Base-by-base conservation (phyloP, 2,888 invertebrate genomes). In the Ennomos quercinarius region DNA sequence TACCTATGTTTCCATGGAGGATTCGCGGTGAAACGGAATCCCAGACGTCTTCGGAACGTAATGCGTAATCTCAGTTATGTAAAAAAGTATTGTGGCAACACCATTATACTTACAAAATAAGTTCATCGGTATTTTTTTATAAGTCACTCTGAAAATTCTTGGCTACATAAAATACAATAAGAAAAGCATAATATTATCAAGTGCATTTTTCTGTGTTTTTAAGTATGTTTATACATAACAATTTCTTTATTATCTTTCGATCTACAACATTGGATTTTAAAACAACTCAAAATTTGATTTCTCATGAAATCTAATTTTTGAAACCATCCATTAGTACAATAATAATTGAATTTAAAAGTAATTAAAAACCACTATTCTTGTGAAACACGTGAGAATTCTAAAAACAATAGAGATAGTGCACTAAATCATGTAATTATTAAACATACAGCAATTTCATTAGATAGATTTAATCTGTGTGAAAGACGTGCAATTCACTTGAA, bases 341-440 rank as follows among this genome's bases (percentile, higher is more conserved):
- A 51, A 53, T 65, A 54, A 68, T 66, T 66, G 64, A 63, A 64
- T 63, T 49, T 49, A 10, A 44, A 55, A 61, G 57, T 48, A 63
- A 66, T 68, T 68, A 64, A 47, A 52, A 57, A 47, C 46, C 52
- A 48, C 54, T 60, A 56, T 63, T 49, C 42, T 27, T 9, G 38
- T 48, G 61, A 68, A 55, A 61, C 37, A 53, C 57, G 64, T 65
- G 68, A 43, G 68, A 68, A 63, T 39, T 52, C n/a, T 10, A 13
- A 51, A 43, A 53, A 68, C 68, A 68, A 68, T 67, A 40, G 55
- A 44, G 46, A 52, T 42, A 59, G 54, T 41, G 35, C 59, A 61
- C 42, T 58, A 64, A 66, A 64, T 63, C 63, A 61, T 66, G 61
- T 68, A 61, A 63, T 66, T 61, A 51, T 43, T 53, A 50, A 56